Evolutionary conservation across 2,797 vertebrate species (phyloP).

Genomic region (Dipus sagitta): DNA sequence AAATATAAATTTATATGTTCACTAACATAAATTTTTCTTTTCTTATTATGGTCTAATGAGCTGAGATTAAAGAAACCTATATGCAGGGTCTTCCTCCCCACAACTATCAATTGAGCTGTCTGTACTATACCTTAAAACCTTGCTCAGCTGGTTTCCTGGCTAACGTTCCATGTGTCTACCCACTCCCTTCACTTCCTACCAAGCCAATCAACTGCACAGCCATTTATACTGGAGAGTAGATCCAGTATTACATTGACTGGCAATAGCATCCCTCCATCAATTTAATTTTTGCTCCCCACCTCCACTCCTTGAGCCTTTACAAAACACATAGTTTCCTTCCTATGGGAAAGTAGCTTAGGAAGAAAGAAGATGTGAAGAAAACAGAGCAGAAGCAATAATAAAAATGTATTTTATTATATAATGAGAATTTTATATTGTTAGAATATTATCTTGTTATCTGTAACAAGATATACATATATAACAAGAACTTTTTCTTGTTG

Average conservation of each 20-base stretch:
- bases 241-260: background rate
- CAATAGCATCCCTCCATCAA: background rate
- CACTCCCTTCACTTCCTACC: background rate
- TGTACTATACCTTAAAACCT: background rate
- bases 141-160: background rate
- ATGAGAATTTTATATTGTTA: no score
- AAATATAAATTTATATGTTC: constrained; percentile 68
- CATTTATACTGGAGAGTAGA: background rate
- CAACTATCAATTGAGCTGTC: constrained; percentile 49
- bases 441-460: no score
- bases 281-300: background rate
- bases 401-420: background rate
- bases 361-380: constrained; percentile 48
- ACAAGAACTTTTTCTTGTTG: no score
- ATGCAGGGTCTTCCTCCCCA: constrained; percentile 2
- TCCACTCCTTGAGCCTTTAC: background rate
- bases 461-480: no score
- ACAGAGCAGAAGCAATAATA: background rate
- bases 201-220: background rate
- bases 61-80: constrained; percentile 60
- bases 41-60: constrained; percentile 72
- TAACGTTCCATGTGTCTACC: background rate
- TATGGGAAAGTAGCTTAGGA: background rate
- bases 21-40: constrained; percentile 57
- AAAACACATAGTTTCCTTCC: constrained; percentile 8